phyloP scores from a whole-genome alignment of 2,113 vertebrate species.

The Poecilia latipinna region DNA sequence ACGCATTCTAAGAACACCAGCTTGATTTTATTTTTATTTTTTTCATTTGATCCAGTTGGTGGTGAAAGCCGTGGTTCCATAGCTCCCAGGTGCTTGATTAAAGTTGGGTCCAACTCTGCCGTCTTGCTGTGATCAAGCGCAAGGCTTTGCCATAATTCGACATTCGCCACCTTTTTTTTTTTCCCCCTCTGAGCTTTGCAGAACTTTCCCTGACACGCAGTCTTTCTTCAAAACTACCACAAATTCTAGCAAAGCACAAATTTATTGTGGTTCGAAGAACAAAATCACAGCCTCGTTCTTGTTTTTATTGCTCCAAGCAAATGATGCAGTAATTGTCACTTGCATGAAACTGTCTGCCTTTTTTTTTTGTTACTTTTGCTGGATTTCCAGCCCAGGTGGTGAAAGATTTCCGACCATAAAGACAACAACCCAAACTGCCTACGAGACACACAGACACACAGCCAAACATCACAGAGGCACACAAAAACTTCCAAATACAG shows the following conservation, averaged over 20 bases:
- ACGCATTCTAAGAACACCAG: constrained; percentile 9
- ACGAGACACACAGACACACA: constrained; percentile 4
- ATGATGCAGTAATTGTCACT: background rate
- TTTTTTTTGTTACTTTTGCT: background rate
- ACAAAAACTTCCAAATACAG: background rate
- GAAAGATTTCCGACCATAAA: too few relatives aligned
- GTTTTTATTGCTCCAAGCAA: background rate
- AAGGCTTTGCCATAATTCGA: constrained; percentile 26
- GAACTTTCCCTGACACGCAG: constrained; percentile 10
- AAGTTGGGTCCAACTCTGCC: constrained; percentile 4
- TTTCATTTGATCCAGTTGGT: constrained; percentile 6
- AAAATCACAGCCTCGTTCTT: background rate
- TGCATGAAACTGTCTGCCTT: background rate
- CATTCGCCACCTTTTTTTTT: background rate
- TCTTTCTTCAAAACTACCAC: background rate
- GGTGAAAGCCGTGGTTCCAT: constrained; percentile 25
- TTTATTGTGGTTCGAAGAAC: background rate
- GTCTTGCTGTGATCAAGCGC: constrained; percentile 37
- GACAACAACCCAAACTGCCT: background rate
- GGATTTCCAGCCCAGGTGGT: background rate
- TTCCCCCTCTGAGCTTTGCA: background rate
- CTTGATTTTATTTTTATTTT: constrained; percentile 6
- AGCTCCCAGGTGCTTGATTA: constrained; percentile 16
- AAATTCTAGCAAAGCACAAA: background rate
- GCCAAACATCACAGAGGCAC: background rate